Conservation (phyloP, 2,113 vertebrate genomes). For the Athene noctua region DNA sequence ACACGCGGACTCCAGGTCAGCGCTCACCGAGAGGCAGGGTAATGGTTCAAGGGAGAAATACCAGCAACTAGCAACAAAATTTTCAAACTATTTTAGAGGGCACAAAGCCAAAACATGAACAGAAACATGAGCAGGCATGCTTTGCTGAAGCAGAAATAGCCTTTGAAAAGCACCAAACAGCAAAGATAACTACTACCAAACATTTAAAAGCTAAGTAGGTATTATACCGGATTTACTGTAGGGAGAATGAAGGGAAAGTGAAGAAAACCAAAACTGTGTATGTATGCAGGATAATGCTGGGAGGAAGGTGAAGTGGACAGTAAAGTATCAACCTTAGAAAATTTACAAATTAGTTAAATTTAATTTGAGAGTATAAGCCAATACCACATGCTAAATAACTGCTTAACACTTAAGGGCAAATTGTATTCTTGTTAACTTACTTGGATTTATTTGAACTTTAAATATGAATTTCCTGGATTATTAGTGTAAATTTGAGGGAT, state of each 20-base stretch:
- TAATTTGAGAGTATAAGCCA: not conserved
- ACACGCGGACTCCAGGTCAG: rapidly evolving
- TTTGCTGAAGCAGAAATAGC: not conserved
- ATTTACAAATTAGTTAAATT: not conserved
- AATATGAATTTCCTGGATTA: not conserved
- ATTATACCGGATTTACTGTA: not conserved
- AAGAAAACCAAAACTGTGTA: not conserved
- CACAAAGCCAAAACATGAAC: not conserved
- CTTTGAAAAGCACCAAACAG: not conserved
- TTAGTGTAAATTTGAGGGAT: not conserved
- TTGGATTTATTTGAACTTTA: not conserved
- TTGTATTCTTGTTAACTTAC: not conserved
- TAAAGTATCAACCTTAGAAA: rapidly evolving
- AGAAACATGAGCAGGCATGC: not conserved
- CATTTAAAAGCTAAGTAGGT: not conserved
- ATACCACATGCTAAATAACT: not conserved
- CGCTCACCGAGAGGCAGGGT: rapidly evolving
- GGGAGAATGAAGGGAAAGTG: not conserved
- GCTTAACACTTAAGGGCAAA: not conserved
- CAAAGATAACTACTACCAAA: not conserved
- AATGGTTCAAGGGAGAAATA: not conserved
- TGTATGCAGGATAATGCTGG: not conserved
- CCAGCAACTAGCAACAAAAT: not conserved
- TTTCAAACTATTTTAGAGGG: not conserved
- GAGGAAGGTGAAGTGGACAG: not conserved